A percentile compares a stretch with the other conserved stretches of the same genome.
Conservation (phyloP, 35 echinoderm and acorn worm genomes). For the Ptychodera flava region DNA sequence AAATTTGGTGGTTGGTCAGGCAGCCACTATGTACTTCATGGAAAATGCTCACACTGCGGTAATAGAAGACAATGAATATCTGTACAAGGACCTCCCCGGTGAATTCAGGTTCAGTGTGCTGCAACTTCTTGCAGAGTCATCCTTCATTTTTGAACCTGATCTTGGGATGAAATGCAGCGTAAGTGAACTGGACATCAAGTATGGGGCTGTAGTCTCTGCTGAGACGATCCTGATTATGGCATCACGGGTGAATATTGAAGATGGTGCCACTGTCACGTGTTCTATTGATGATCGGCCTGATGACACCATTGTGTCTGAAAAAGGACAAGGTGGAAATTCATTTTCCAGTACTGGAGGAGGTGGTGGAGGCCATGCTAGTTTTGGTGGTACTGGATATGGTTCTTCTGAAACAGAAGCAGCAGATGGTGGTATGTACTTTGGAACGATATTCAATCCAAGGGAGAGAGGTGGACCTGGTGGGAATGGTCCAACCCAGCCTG, state of each 20-base stretch:
- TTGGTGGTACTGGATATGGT: conserved; percentile 48
- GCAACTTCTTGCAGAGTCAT: conserved; percentile 66
- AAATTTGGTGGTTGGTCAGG: conserved; percentile 53
- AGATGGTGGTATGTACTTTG: conserved; percentile 52
- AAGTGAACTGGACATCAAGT: conserved; percentile 57
- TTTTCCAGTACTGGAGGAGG: conserved; percentile 42
- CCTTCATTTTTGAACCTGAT: conserved; percentile 46
- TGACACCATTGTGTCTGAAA: conserved; percentile 35
- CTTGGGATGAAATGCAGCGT: conserved; percentile 54
- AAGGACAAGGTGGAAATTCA: conserved; percentile 21
- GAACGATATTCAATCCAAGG: conserved; percentile 49
- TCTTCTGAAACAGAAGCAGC: not conserved
- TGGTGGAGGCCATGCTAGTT: conserved; percentile 67
- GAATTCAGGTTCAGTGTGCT: conserved; percentile 71
- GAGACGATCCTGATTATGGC: conserved; percentile 53
- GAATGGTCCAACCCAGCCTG: conserved; percentile 1
- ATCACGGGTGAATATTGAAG: conserved; percentile 57
- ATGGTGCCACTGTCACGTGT: conserved; percentile 53
- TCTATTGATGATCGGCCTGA: conserved; percentile 53
- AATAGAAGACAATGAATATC: conserved; percentile 46
- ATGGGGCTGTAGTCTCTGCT: conserved; percentile 64
- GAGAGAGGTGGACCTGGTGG: conserved; percentile 68
- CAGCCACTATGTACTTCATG: conserved; percentile 35
- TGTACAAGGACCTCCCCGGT: conserved; percentile 33
- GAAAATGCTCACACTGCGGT: conserved; percentile 72